phyloP scores from a whole-genome alignment of 1,140 invertebrate genomes.

The Zaprionus taronus region DNA sequence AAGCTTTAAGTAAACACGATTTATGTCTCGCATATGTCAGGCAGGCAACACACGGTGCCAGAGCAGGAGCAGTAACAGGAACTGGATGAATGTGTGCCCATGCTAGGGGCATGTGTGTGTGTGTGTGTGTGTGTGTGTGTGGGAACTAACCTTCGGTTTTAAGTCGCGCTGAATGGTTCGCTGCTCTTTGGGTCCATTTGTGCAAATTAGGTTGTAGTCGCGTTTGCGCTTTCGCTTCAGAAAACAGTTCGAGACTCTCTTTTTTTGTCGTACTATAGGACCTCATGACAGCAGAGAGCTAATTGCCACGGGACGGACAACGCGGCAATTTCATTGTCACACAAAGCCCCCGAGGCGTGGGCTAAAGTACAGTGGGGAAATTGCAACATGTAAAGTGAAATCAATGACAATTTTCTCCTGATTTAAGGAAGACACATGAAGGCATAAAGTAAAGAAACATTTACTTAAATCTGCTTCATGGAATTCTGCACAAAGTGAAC shows the following conservation, averaged over 20 bases:
- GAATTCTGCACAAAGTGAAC: not conserved
- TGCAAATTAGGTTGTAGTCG: slow-evolving; percentile 30
- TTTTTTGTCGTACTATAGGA: slow-evolving; percentile 13
- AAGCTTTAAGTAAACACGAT: slow-evolving; percentile 48
- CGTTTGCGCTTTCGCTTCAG: slow-evolving; percentile 24
- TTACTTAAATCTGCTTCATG: not conserved
- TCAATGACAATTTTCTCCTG: not conserved
- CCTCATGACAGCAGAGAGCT: slow-evolving; percentile 5
- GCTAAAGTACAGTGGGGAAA: not conserved
- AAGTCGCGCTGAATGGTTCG: slow-evolving; percentile 15
- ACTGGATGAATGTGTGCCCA: not conserved
- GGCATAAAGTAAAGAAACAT: not conserved
- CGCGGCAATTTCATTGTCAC: not conserved
- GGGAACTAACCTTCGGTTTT: slow-evolving; percentile 6
- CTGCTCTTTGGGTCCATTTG: slow-evolving; percentile 33
- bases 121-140: not conserved
- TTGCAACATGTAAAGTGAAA: not conserved
- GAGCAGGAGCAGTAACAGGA: not conserved
- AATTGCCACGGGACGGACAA: slow-evolving; percentile 9
- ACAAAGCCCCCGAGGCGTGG: not conserved
- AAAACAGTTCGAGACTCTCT: not conserved
- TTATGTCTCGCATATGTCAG: slow-evolving; percentile 42
- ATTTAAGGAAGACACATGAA: not conserved
- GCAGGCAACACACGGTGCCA: too few relatives aligned
- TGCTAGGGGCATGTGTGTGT: not conserved